Evolutionary conservation across 2,888 invertebrate species (phyloP).

Genomic region (Melieria omissa): DNA sequence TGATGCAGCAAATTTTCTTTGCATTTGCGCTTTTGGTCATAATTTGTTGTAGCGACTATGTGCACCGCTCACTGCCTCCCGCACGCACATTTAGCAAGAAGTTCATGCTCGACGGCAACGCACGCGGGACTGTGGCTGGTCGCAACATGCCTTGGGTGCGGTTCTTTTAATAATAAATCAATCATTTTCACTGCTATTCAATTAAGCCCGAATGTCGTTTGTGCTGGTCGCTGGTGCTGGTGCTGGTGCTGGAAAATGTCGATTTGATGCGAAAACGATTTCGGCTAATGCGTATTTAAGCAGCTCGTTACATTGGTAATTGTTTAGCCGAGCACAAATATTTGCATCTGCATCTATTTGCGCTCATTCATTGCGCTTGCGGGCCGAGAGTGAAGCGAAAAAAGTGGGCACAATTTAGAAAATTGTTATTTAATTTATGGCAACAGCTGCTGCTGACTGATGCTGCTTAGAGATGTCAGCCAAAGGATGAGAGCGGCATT

Average conservation of each 20-base stretch:
- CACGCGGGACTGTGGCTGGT: too few species aligned
- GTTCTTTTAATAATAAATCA: conserved; percentile 21
- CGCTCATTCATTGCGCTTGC: background rate
- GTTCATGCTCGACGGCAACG: too few species aligned
- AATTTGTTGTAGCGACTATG: too few species aligned
- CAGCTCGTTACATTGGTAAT: conserved; percentile 16
- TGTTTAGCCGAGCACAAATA: background rate
- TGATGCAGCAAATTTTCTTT: too few species aligned
- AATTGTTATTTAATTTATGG: conserved; percentile 32
- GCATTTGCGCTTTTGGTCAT: too few species aligned
- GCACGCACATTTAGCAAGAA: too few species aligned
- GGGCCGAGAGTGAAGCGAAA: background rate
- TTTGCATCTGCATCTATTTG: background rate
- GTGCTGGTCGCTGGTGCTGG: background rate
- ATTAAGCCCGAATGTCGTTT: too few species aligned
- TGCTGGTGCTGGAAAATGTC: conserved; percentile 17
- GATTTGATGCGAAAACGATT: conserved; percentile 33
- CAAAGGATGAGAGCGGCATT: too few species aligned
- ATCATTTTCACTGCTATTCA: conserved; percentile 7
- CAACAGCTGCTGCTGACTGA: conserved; percentile 21
- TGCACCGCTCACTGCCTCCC: too few species aligned
- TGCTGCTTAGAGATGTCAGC: background rate
- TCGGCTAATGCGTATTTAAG: conserved; percentile 37
- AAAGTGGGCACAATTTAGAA: conserved; percentile 9
- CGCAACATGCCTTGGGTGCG: background rate